phyloP scores from a whole-genome alignment of 1,140 invertebrate species.

The Agraylea sexmaculata region DNA sequence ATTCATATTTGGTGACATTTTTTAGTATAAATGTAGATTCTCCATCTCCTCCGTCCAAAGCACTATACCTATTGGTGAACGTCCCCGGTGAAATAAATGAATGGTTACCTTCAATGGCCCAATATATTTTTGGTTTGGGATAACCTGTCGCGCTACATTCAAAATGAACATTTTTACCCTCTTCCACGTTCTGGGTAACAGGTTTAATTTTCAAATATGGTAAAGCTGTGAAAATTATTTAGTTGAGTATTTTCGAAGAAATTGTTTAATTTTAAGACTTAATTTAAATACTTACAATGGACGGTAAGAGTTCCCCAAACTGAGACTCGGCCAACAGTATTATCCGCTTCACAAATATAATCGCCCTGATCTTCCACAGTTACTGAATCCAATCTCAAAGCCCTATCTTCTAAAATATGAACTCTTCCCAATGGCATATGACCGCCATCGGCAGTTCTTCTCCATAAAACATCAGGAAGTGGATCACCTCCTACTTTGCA shows the following conservation, averaged over 20 bases:
- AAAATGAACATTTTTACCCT: constrained; percentile 49
- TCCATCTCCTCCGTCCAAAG: constrained; percentile 45
- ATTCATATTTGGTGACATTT: constrained; percentile 48
- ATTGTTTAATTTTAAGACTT: neutral
- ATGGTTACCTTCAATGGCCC: constrained; percentile 64
- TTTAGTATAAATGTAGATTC: constrained; percentile 49
- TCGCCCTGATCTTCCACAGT: constrained; percentile 72
- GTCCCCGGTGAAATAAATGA: constrained; percentile 57
- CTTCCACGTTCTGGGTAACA: constrained; percentile 51
- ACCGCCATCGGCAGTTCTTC: constrained; percentile 51
- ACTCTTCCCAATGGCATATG: constrained; percentile 63
- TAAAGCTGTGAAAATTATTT: constrained; percentile 40
- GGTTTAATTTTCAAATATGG: constrained; percentile 53
- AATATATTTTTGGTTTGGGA: constrained; percentile 61
- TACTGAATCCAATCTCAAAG: constrained; percentile 61
- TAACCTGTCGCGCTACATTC: constrained; percentile 55
- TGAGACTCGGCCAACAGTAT: constrained; percentile 70
- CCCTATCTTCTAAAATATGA: constrained; percentile 67
- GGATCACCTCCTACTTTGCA: constrained; percentile 68
- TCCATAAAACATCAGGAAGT: constrained; percentile 59
- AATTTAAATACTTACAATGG: constrained; percentile 46
- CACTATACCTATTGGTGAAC: constrained; percentile 45
- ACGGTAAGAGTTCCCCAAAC: constrained; percentile 73
- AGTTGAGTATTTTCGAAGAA: neutral
- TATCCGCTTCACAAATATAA: constrained; percentile 84